These are phyloP conservation scores for Melanotaenia nigrans DNA, from an alignment of 2,797 vertebrate species.

Conservation along the genomic window DNA sequence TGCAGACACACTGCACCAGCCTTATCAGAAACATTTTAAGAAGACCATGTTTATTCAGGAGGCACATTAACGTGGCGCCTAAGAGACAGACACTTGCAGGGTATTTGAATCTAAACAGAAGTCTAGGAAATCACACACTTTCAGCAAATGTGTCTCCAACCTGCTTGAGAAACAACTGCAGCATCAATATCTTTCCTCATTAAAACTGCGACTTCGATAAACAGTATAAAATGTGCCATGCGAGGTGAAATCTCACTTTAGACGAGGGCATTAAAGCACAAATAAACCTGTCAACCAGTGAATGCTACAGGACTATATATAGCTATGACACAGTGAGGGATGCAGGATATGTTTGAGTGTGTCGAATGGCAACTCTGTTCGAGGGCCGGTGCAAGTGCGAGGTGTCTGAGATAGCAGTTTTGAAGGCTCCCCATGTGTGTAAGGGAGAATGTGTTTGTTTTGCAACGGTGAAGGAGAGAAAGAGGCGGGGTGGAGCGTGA, in stretches of 20 bases:
- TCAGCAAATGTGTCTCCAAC: conserved; percentile 10
- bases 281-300: conserved; percentile 69
- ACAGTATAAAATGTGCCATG: not conserved
- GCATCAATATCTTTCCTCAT: not conserved
- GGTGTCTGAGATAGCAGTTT: conserved; percentile 59
- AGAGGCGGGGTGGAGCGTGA: not conserved
- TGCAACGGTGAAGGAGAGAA: conserved; percentile 40
- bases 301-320: conserved; percentile 63
- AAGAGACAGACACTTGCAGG: conserved; percentile 44
- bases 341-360: conserved; percentile 61
- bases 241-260: conserved; percentile 41
- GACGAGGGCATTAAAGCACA: conserved; percentile 51
- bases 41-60: conserved; percentile 68
- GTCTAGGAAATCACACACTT: conserved; percentile 21
- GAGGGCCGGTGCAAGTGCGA: conserved; percentile 48
- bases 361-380: conserved; percentile 41
- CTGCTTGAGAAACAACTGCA: not conserved
- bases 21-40: conserved; percentile 72
- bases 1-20: conserved; percentile 45
- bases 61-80: conserved; percentile 57
- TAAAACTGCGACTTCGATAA: not conserved
- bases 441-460: conserved; percentile 57
- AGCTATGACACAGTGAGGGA: conserved; percentile 63
- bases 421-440: conserved; percentile 55
- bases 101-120: conserved; percentile 36